Evolutionary conservation across 1,140 invertebrate genomes (phyloP).

Genomic region (Leucophenga varia): DNA sequence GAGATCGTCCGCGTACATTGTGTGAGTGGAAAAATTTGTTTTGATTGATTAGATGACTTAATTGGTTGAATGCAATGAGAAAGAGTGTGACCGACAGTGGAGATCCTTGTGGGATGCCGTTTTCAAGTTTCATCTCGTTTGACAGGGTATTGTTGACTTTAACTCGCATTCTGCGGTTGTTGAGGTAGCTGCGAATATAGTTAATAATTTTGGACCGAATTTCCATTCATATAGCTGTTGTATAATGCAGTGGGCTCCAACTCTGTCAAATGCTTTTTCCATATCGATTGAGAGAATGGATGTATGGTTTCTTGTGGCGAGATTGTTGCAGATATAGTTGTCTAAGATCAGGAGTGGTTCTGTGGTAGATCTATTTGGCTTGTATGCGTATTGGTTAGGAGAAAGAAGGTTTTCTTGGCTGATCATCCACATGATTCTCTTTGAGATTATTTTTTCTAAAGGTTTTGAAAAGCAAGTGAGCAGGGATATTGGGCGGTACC

Average conservation of each 20-base stretch:
- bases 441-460: slow-evolving; percentile 1
- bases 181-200: background rate
- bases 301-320: slow-evolving; percentile 1
- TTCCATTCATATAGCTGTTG: too few relatives aligned
- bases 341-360: slow-evolving; percentile 6
- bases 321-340: background rate
- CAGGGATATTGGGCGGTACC: background rate
- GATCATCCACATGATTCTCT: background rate
- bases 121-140: slow-evolving; percentile 1
- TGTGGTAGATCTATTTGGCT: background rate
- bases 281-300: slow-evolving; percentile 2
- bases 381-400: slow-evolving; percentile 5
- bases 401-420: slow-evolving; percentile 6
- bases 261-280: slow-evolving; percentile 7
- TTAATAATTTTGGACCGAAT: slow-evolving; percentile 1
- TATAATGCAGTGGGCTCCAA: background rate
- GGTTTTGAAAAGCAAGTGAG: background rate
- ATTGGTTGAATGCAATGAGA: slow-evolving; percentile 1
- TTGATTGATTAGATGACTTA: slow-evolving; percentile 1
- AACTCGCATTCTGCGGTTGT: background rate
- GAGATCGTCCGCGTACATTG: slow-evolving; percentile 3
- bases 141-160: slow-evolving; percentile 1
- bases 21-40: slow-evolving; percentile 6
- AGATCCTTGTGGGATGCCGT: background rate
- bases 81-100: background rate